Base-by-base conservation (phyloP, 2,797 vertebrate genomes). In the Acipenser oxyrinchus region DNA sequence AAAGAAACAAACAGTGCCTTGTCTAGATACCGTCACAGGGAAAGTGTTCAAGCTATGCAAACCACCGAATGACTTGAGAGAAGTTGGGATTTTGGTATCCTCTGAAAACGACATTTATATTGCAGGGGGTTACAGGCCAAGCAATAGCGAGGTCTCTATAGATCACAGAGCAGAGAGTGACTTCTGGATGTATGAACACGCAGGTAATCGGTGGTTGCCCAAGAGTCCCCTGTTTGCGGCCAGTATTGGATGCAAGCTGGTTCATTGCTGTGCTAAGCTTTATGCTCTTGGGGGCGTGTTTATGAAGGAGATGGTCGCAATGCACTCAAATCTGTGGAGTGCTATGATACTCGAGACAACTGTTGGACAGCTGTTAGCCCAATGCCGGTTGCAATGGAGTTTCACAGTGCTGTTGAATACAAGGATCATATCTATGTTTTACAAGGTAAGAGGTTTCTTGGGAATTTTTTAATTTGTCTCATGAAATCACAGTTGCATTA, bases 1-100 rank as follows among this genome's bases (percentile, higher is more conserved):
- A 88, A 99, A 99, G 91, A 99, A 99, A 91, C 97, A 99, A 93
- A 99, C 96, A 67, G 96, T 99, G 93, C 95, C 95, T 91, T 99
- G 96, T 86, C 87, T 99, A 79, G 97, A 99, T 86, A 92, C 90
- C 13, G 89, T 86, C 74, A 92, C 93, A 58, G 95, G 95, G 79
- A 92, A 91, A 82, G 94, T 99, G 77, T 99, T 95, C 76, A 98
- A 98, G 85, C 94, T 99, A 84, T 97, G 96, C 90, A 98, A 99
- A 85, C 96, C 96, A 48, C 97, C 97, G 53, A 97, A 95, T 62
- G 97, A 99, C 82, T 90, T 99, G 77, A 86, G 97, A 69, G 97
- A 99, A 87, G 96, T 99, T 1, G 97, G 97, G 48, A 97, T 99
- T 74, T 86, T 98, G 6, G 93, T 99, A 63, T 95, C 97, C 9